These are phyloP conservation scores for Atherinomorus stipes DNA, from an alignment of 2,113 vertebrate genomes.

Conservation along the genomic window DNA sequence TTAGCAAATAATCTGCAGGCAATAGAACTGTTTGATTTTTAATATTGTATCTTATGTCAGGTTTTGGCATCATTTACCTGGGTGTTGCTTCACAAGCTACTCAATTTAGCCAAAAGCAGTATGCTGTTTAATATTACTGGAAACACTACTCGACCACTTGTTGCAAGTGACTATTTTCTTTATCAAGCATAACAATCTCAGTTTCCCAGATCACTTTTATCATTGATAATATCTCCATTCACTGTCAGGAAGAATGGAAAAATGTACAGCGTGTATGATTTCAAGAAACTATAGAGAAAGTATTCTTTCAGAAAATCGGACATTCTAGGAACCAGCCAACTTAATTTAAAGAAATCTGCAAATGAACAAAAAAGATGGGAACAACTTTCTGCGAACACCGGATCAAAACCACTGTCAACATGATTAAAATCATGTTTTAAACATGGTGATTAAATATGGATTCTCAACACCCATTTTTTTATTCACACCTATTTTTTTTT, in stretches of 20 bases:
- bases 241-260: background rate
- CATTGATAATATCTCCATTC: background rate
- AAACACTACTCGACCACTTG: background rate
- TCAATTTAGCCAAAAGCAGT: background rate
- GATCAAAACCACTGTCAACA: background rate
- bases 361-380: background rate
- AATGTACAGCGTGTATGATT: background rate
- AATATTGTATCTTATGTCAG: background rate
- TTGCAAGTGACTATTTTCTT: background rate
- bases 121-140: background rate
- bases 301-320: too few species aligned
- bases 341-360: background rate
- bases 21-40: background rate
- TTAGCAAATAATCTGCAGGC: constrained; percentile 1
- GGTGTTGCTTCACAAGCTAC: background rate
- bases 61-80: constrained; percentile 2
- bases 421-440: background rate
- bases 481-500: too few species aligned
- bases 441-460: too few species aligned
- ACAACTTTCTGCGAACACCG: background rate
- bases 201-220: background rate
- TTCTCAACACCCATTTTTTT: too few species aligned
- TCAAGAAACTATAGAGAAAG: too few species aligned
- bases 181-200: background rate
- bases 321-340: background rate